phyloP scores from a whole-genome alignment of 2,113 vertebrate species.

The Scatophagus argus region DNA sequence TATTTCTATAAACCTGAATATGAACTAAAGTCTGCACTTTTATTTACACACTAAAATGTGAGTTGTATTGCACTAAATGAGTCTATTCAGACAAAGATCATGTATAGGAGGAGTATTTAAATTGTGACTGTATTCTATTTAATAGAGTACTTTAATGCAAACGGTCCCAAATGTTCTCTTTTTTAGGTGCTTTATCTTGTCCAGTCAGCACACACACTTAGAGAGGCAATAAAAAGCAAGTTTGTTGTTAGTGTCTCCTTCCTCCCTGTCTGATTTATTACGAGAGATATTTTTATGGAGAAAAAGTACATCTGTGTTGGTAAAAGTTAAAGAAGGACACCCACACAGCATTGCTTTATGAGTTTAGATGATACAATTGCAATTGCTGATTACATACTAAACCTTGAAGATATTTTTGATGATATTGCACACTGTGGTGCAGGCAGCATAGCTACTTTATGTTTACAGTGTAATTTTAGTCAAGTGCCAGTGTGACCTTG shows the following conservation, averaged over 20 bases:
- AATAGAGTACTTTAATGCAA: constrained; percentile 45
- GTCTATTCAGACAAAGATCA: neutral
- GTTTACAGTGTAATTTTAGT: neutral
- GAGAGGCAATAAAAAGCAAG: constrained; percentile 49
- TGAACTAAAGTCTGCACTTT: neutral
- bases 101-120: constrained; percentile 10
- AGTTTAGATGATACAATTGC: neutral
- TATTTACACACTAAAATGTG: no score
- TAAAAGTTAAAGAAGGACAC: constrained; percentile 40
- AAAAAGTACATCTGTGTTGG: constrained; percentile 23
- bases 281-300: constrained; percentile 20
- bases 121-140: constrained; percentile 24
- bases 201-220: constrained; percentile 48
- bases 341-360: neutral
- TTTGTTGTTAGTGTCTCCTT: constrained; percentile 31
- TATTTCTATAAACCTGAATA: constrained; percentile 15
- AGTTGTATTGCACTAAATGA: neutral
- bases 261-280: constrained; percentile 43
- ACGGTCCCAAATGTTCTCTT: constrained; percentile 11
- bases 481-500: constrained; percentile 18
- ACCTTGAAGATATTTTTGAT: neutral
- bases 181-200: constrained; percentile 36
- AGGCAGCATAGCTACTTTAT: neutral
- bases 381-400: neutral
- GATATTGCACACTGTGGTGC: neutral